Base-by-base conservation (phyloP, 2,113 vertebrate genomes). In the Sceloporus undulatus region DNA sequence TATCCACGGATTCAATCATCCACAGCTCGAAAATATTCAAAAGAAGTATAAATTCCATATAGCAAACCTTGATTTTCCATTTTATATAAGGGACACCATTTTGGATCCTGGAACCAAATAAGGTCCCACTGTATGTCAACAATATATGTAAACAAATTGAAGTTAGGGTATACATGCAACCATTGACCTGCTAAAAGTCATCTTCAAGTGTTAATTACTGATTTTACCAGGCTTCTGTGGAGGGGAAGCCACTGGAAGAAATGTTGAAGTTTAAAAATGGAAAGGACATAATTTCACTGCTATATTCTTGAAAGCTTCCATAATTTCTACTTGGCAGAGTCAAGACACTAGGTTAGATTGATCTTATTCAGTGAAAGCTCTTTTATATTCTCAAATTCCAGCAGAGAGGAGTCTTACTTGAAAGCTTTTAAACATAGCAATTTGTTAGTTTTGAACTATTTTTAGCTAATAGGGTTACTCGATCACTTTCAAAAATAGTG, bases 401-500 rank as follows among this genome's bases (percentile, higher is more conserved):
- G 76, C 52, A 18, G 9, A 14, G 68, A 42, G 79, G 27, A 0
- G 27, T 68, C 48, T 66, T 82, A 88, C 29, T 88, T 29, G 29
- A 56, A 82, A 65, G 88, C 40, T 79, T 56, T n/a, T 80, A 27
- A 86, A 42, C 78, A 71, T 75, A 87, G 70, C 54, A 25, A n/a
- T 6, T 48, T 40, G 7, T n/a, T 73, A 5, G 18, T 48, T 48
- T 79, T 70, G 59, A 78, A 16, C 0, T 25, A 54, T 56, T 70
- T 79, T 88, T 88, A 5, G 2, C 40, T 29, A 23, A 48, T 76
- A 82, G 65, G 56, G 42, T 14, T n/a, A 87, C 56, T 82, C 40
- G 59, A 21, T 79, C 2, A n/a, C 73, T 90, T 70, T 87, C 83
- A 89, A 79, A 66, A 34, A 82, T 82, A 93, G 74, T 70, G 75